Percentiles rank a stretch among this genome's conserved stretches.
These are phyloP conservation scores for Triplophysa dalaica DNA, from an alignment of 2,113 vertebrate genomes.

Conservation along the genomic window DNA sequence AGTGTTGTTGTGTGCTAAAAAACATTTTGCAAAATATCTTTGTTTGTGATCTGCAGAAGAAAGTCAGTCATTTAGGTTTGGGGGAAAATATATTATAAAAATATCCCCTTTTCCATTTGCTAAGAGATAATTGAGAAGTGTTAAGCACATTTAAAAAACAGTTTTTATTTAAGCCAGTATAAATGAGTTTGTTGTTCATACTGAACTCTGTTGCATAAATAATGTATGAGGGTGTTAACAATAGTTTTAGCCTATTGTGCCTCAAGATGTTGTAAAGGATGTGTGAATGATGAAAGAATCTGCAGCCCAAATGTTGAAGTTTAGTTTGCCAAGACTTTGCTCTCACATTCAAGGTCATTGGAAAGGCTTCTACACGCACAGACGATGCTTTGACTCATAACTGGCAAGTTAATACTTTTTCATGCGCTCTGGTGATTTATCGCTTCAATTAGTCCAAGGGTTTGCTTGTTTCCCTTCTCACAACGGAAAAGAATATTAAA, in stretches of 20 bases:
- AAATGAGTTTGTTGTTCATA: conserved; percentile 19
- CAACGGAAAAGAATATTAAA: conserved; percentile 21
- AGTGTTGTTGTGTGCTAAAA: too few species aligned
- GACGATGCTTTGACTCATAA: conserved; percentile 36
- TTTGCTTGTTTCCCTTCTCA: not conserved
- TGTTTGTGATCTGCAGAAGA: too few species aligned
- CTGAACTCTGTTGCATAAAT: conserved; percentile 13
- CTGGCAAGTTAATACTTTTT: conserved; percentile 30
- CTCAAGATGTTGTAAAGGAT: conserved; percentile 12
- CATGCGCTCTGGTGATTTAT: conserved; percentile 38
- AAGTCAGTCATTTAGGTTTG: too few species aligned
- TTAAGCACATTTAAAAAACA: not conserved
- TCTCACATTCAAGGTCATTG: conserved; percentile 41
- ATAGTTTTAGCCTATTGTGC: conserved; percentile 23
- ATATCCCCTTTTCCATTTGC: not conserved
- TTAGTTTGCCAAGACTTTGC: not conserved
- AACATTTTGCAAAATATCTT: too few species aligned
- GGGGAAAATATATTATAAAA: too few species aligned
- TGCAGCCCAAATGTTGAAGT: not conserved
- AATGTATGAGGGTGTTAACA: conserved; percentile 8
- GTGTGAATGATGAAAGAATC: conserved; percentile 15
- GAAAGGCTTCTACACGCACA: conserved; percentile 20
- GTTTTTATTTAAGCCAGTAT: not conserved
- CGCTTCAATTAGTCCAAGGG: conserved; percentile 16
- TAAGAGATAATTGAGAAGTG: not conserved